Base-by-base conservation (phyloP, 1,140 invertebrate genomes). In the Teleogryllus occipitalis region DNA sequence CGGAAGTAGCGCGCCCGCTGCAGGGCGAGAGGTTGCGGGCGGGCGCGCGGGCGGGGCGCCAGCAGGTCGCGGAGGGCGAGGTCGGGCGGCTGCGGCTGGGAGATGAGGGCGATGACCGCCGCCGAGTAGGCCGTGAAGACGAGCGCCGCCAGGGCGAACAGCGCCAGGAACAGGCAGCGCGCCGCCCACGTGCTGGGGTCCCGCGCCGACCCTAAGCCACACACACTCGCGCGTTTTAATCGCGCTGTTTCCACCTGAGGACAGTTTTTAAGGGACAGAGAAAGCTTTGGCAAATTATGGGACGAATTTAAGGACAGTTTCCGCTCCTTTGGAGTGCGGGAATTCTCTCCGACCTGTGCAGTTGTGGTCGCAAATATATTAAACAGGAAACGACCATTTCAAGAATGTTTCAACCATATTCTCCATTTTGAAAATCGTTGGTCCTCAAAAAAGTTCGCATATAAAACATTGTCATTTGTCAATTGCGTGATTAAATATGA, bases 41-140 rank as follows among this genome's bases (percentile, higher is more conserved):
- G 21, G 22, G 47, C 22, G 8, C 47, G 47, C 48, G 73, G 14
- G 54, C 72, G 27, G n/a, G 47, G 72, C 10, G 46, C 18, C 21
- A 79, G 72, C 21, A 75, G 46, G 8, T 47, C 78, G 27, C 77
- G 75, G 27, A 74, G 49, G 22, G 79, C 65, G 76, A 12, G 47
- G 47, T 47, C 73, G 5, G 73, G 75, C 12, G 79, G 47, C 8
- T 39, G 47, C 21, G 79, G 54, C 7, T 75, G 54, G 39, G 79
- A 80, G 18, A 80, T 49, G 15, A 80, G 39, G n/a, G 79, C 76
- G 54, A 80, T 77, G 65, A 80, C 49, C 15, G 49, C 73, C 7
- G 75, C 79, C 54, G 79, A 80, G n/a, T 80, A 80, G 10, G 79
- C 75, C 15, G 79, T 80, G 76, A 77, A 80, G 7, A 73, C 47